Evolutionary conservation across 2,113 vertebrate species (phyloP).

Genomic region (Hydrolagus affinis): DNA sequence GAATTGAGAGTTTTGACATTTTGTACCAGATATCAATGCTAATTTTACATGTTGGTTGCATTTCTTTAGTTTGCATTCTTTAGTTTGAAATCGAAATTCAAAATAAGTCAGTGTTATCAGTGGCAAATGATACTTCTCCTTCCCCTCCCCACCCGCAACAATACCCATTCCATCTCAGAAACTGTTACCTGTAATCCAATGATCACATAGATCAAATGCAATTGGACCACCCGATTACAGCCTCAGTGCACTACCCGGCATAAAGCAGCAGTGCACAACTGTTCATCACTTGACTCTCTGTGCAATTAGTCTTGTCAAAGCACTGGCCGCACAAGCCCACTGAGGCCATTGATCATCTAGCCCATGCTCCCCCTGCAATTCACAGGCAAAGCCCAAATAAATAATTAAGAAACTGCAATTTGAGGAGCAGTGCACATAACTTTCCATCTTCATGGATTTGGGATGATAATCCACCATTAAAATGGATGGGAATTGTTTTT

Average conservation of each 20-base stretch:
- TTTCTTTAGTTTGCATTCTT: background rate
- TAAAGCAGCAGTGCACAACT: background rate
- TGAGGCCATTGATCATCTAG: conserved; percentile 26
- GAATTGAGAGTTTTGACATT: background rate
- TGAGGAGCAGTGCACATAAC: background rate
- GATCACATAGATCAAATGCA: background rate
- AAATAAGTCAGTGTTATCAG: background rate
- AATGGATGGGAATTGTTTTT: too few species aligned
- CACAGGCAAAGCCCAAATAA: background rate
- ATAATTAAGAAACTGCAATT: background rate
- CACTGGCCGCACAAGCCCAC: background rate
- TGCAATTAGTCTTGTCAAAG: conserved; percentile 17
- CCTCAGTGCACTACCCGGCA: background rate
- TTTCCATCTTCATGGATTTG: background rate
- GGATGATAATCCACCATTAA: too few species aligned
- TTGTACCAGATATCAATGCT: background rate
- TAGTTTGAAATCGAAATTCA: background rate
- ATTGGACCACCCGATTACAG: background rate
- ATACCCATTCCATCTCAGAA: background rate
- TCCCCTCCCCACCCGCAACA: background rate
- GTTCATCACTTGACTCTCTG: background rate
- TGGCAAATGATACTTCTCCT: background rate
- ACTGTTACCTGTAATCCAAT: conserved; percentile 19
- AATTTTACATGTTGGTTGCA: background rate
- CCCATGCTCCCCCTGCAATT: background rate